phyloP scores from a whole-genome alignment of 2,113 vertebrate genomes.

The Leptobrachium ailaonicum region DNA sequence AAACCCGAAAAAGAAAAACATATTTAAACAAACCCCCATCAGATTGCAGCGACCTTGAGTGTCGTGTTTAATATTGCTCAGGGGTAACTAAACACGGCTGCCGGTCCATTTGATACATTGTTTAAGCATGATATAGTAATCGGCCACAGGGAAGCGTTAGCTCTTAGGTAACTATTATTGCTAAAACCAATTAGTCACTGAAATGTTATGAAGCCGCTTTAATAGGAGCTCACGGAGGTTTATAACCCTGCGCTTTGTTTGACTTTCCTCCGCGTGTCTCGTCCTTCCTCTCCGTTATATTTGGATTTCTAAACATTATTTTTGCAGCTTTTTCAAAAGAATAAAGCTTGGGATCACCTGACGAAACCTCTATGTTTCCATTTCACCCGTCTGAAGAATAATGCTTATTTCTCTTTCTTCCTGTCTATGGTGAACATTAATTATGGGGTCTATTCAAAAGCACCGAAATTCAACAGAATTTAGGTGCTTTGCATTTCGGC shows the following conservation, averaged over 20 bases:
- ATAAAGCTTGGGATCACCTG: background rate
- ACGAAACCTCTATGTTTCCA: background rate
- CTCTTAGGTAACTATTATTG: conserved; percentile 22
- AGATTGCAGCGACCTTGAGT: conserved; percentile 28
- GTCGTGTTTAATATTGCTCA: conserved; percentile 34
- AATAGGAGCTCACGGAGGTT: conserved; percentile 14
- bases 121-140: conserved; percentile 29
- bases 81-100: conserved; percentile 8
- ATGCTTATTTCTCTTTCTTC: too few relatives aligned
- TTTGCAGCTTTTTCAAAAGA: conserved; percentile 11
- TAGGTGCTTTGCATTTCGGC: too few relatives aligned
- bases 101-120: background rate
- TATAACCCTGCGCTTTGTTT: conserved; percentile 37
- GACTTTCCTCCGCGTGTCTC: conserved; percentile 1
- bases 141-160: background rate
- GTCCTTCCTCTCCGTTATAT: conserved; percentile 18
- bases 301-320: conserved; percentile 26
- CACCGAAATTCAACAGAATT: too few relatives aligned
- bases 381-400: background rate
- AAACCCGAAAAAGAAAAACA: background rate
- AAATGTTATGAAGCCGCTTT: conserved; percentile 42
- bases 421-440: too few relatives aligned
- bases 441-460: too few relatives aligned
- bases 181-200: conserved; percentile 37
- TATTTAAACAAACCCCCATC: conserved; percentile 16